phyloP scores from a whole-genome alignment of 2,113 vertebrate species.

The Daphoenositta chrysoptera region DNA sequence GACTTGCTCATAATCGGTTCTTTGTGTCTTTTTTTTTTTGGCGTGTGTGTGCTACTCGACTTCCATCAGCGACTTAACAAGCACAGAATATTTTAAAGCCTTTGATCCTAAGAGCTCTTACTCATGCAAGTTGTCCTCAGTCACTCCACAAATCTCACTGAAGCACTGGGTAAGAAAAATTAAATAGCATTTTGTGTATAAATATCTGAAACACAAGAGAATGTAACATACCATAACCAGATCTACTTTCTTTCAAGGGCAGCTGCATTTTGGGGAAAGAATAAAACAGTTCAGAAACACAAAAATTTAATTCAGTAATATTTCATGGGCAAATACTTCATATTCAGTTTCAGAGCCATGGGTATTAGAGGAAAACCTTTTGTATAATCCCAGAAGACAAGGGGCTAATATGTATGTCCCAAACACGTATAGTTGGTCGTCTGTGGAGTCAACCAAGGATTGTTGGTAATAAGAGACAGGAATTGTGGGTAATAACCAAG shows the following conservation, averaged over 20 bases:
- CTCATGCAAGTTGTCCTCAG: neutral
- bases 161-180: constrained; percentile 3
- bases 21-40: neutral
- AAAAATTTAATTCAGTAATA: neutral
- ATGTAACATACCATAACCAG: neutral
- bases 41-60: neutral
- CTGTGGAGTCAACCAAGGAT: neutral
- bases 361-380: neutral
- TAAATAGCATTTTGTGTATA: neutral
- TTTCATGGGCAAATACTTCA: neutral
- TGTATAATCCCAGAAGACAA: neutral
- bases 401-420: neutral
- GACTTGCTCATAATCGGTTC: neutral
- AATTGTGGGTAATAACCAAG: neutral
- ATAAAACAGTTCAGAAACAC: neutral
- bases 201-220: neutral
- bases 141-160: neutral
- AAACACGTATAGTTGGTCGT: fast-evolving
- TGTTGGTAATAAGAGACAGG: neutral
- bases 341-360: neutral
- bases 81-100: neutral
- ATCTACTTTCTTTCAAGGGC: neutral
- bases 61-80: neutral
- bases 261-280: neutral
- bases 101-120: constrained; percentile 2